These are phyloP conservation scores for Leucania comma DNA, from an alignment of 2,888 invertebrate species.

Conservation along the genomic window DNA sequence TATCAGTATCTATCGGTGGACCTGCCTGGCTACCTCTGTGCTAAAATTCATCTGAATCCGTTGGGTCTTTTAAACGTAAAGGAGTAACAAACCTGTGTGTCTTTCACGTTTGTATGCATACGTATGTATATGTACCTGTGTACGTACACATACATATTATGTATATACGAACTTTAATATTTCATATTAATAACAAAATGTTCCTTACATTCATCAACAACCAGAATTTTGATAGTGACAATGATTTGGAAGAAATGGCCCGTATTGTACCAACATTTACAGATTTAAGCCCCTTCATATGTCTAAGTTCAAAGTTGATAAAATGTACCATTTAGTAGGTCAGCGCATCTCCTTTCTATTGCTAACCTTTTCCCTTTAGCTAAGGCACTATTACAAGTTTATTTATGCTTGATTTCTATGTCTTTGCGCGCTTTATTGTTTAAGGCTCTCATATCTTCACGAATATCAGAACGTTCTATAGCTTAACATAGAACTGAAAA, in stretches of 20 bases:
- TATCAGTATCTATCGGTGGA: too few relatives aligned
- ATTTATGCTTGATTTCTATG: conserved; percentile 43
- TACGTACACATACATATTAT: too few relatives aligned
- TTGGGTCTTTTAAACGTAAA: too few relatives aligned
- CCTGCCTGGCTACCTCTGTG: too few relatives aligned
- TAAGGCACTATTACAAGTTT: conserved; percentile 18
- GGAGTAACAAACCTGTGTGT: too few relatives aligned
- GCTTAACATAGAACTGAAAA: background rate
- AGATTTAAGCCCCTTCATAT: background rate
- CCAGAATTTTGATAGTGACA: too few relatives aligned
- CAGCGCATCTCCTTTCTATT: conserved; percentile 54
- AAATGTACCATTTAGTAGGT: conserved; percentile 36
- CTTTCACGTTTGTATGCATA: too few relatives aligned
- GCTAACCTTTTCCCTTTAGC: conserved; percentile 46
- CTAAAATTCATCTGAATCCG: too few relatives aligned
- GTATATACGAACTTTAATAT: too few relatives aligned
- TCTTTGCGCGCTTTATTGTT: conserved; percentile 33
- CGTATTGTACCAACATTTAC: background rate
- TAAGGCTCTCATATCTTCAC: conserved; percentile 25
- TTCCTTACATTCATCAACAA: too few relatives aligned
- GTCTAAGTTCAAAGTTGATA: conserved; percentile 38
- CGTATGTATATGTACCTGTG: too few relatives aligned
- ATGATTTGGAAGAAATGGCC: background rate
- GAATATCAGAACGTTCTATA: conserved; percentile 16
- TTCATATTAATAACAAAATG: too few relatives aligned